Evolutionary conservation across 1,140 invertebrate genomes (phyloP).

Genomic region (Drosophila repletoides): DNA sequence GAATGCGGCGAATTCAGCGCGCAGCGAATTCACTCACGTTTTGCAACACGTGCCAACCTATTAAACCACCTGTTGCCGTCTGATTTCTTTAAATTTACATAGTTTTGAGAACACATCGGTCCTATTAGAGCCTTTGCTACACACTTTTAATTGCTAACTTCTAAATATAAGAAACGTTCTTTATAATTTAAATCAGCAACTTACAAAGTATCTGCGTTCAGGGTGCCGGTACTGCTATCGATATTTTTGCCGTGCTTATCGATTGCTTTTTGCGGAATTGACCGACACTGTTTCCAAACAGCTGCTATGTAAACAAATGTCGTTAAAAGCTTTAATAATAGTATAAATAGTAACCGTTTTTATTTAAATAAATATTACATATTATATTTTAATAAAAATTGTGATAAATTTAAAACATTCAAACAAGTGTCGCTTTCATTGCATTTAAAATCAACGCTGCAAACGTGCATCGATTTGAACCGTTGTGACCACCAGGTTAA

Average conservation of each 20-base stretch:
- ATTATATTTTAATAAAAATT: background rate
- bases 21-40: background rate
- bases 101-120: background rate
- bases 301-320: background rate
- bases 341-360: no score
- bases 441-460: no score
- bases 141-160: background rate
- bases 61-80: no score
- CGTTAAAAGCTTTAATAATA: background rate
- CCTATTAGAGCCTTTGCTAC: background rate
- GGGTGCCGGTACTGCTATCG: slow-evolving; percentile 8
- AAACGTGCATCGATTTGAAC: no score
- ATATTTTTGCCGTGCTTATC: background rate
- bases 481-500: no score
- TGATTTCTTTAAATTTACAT: no score
- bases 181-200: slow-evolving; percentile 3
- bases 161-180: background rate
- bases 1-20: background rate
- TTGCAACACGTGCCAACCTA: slow-evolving; percentile 4
- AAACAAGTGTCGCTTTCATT: no score
- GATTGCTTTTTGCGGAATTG: background rate
- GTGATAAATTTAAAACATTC: background rate
- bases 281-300: background rate
- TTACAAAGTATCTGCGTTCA: slow-evolving; percentile 21
- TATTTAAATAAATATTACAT: background rate